These are phyloP conservation scores for Cynaeus angustus DNA, from an alignment of 2,888 invertebrate genomes.

Conservation along the genomic window DNA sequence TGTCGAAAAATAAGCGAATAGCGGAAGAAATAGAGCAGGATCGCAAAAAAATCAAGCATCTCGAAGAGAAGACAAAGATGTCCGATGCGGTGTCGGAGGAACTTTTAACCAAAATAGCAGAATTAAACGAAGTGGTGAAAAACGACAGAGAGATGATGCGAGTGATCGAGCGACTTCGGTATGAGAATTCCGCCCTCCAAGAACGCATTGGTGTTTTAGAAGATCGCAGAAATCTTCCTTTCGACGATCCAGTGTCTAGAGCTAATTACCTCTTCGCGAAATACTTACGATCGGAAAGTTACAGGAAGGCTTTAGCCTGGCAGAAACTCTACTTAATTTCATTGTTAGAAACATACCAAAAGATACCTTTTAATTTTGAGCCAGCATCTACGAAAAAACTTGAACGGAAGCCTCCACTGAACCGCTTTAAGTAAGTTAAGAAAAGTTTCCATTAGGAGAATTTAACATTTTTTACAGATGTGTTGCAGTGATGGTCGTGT, in stretches of 20 bases:
- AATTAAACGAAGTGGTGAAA: constrained; percentile 73
- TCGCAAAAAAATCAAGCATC: constrained; percentile 69
- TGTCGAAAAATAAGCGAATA: constrained; percentile 62
- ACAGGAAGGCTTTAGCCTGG: constrained; percentile 89
- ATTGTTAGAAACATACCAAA: constrained; percentile 36
- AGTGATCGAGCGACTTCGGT: constrained; percentile 66
- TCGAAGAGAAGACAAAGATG: constrained; percentile 9
- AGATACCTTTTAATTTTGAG: neutral
- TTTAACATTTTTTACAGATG: constrained; percentile 68
- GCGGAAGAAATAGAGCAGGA: constrained; percentile 72
- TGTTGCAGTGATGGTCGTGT: constrained; percentile 75
- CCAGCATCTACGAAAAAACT: neutral
- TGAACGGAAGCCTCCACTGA: constrained; percentile 1
- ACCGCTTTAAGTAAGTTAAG: constrained; percentile 28
- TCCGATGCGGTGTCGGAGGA: constrained; percentile 60
- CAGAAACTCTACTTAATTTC: constrained; percentile 90
- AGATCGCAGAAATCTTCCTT: constrained; percentile 60
- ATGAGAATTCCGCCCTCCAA: constrained; percentile 73
- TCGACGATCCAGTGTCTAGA: constrained; percentile 66
- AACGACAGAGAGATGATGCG: constrained; percentile 74
- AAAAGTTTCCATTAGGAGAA: neutral
- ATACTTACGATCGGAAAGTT: constrained; percentile 88
- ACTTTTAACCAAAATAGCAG: constrained; percentile 69
- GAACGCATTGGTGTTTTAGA: constrained; percentile 71
- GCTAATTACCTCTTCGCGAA: constrained; percentile 76